Base-by-base conservation (phyloP, 30 jellyfish, hydroid and myxozoan species). In the Haliclystus octoradiatus region DNA sequence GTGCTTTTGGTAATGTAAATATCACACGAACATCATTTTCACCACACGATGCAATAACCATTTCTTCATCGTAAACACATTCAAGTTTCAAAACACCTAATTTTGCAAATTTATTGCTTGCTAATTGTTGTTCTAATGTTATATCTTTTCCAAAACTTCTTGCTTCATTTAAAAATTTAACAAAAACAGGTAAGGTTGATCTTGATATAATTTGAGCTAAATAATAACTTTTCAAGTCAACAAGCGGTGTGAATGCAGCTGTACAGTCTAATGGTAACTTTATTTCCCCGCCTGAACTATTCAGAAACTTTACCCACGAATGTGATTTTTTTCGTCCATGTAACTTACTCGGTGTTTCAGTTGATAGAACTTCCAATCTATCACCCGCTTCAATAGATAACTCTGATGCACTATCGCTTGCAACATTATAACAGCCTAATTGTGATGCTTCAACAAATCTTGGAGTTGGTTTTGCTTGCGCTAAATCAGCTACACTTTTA, bases 301-400 rank as follows among this genome's bases (percentile, higher is more conserved):
- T 85, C 28, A 26, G 66, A 68, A 85, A 78, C 0, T 62, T 31
- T 84, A 78, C 62, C 23, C 15, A n/a, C n/a, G n/a, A n/a, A n/a
- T n/a, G n/a, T n/a, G n/a, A n/a, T n/a, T n/a, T n/a, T n/a, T n/a
- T n/a, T n/a, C n/a, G n/a, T n/a, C n/a, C n/a, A n/a, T 60, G 65
- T 64, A 81, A 62, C 19, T 27, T 46, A 9, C 46, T 49, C 3
- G 57, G 61, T 15, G 69, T 79, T 13, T 69, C 51, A 22, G 76
- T 70, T 12, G 67, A 53, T 9, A 83, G 28, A 24, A 85, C 96
- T 66, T 78, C 90, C 9, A 85, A 81, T 50, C 32, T 60, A 31
- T 85, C 96, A 29, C 96, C 96, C 30, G 96, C 92, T 25, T 85
- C 96, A 9, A 85, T 83, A 28, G 96, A 71, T 14, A 84, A 71